Conservation (phyloP, 2,888 invertebrate species). For the Aphodius sticticus region DNA sequence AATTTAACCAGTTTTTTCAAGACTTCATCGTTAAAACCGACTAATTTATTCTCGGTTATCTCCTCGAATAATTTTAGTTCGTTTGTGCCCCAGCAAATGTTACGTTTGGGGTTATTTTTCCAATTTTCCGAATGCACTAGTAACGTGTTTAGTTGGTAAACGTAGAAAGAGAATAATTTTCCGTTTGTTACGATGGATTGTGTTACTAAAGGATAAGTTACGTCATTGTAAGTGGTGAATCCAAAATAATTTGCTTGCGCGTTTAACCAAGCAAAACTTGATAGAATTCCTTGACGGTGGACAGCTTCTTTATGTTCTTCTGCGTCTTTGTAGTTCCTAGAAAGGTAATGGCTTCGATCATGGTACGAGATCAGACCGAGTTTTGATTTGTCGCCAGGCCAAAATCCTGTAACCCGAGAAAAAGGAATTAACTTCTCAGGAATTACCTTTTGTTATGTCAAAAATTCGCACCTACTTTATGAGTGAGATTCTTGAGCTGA, state of each 20-base stretch:
- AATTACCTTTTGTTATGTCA: no score
- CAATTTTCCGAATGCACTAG: constrained; percentile 69
- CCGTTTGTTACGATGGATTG: constrained; percentile 93
- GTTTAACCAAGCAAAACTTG: constrained; percentile 82
- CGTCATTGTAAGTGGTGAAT: constrained; percentile 88
- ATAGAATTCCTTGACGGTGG: constrained; percentile 77
- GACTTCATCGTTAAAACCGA: constrained; percentile 83
- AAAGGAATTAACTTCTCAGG: constrained; percentile 12
- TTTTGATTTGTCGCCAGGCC: constrained; percentile 82
- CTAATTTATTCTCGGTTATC: constrained; percentile 74
- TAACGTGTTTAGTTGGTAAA: constrained; percentile 92
- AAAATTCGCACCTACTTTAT: no score
- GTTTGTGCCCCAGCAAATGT: constrained; percentile 81
- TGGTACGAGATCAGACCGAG: constrained; percentile 83
- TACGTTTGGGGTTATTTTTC: constrained; percentile 74
- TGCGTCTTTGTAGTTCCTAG: constrained; percentile 62
- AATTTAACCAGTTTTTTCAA: constrained; percentile 76
- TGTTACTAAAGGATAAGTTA: constrained; percentile 89
- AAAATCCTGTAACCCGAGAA: constrained; percentile 70
- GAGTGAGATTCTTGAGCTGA: no score
- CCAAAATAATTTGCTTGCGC: constrained; percentile 85
- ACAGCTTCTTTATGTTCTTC: constrained; percentile 70
- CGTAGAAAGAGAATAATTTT: constrained; percentile 82
- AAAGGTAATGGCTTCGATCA: constrained; percentile 68
- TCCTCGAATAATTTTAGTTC: constrained; percentile 77